Conservation (phyloP, 92 coral and sea anemone genomes). For the Epizoanthus scotinus region DNA sequence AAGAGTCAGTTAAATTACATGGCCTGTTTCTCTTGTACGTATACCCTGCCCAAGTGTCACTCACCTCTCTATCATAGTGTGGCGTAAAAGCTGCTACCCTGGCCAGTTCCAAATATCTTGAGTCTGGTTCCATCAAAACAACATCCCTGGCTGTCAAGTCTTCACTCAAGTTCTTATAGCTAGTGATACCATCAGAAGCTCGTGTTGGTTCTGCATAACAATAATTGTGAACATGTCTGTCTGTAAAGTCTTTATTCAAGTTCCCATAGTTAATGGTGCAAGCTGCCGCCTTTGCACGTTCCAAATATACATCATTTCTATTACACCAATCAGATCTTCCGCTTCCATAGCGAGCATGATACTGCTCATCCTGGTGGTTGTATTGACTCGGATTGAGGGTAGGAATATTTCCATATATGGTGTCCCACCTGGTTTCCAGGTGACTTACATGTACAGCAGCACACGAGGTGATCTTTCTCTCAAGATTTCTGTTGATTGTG, state of each 20-base stretch:
- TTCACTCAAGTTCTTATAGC: not conserved
- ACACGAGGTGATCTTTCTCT: not conserved
- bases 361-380: not conserved
- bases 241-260: not conserved
- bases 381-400: not conserved
- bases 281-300: not conserved
- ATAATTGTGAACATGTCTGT: not conserved
- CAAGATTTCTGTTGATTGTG: not conserved
- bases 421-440: not conserved
- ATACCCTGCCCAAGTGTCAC: no score
- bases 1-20: no score
- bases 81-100: not conserved
- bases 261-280: not conserved
- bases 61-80: not conserved
- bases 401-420: not conserved
- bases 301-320: not conserved
- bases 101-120: not conserved
- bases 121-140: constrained; percentile 1
- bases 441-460: not conserved
- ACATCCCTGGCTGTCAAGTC: not conserved
- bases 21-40: no score
- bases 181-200: not conserved
- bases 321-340: not conserved
- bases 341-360: not conserved
- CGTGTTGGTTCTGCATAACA: not conserved